Base-by-base conservation (phyloP, 2,113 vertebrate genomes). In the Tylochromis polylepis region DNA sequence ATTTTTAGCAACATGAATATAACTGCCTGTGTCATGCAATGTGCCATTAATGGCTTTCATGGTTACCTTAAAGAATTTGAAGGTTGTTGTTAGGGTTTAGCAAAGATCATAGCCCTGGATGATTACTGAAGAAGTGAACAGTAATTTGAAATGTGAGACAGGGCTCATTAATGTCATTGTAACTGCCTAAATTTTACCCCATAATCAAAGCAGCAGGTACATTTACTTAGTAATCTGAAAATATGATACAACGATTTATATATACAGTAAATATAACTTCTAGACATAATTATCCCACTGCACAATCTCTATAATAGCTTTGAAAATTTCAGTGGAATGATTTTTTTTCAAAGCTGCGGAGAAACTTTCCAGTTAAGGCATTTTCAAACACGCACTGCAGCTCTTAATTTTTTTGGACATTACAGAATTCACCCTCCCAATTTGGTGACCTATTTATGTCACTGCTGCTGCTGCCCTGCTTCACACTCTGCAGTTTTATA, bases 241-340 rank as follows among this genome's bases (percentile, higher is more conserved):
- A 11, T 82, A 0, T 62, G 43, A 59, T 27, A 43, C 59, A 81
- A 22, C 5, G 0, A 58, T 22, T 22, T 56, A 56, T 22, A 56
- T 55, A 51, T 49, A 49, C 5, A 49, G 10, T n/a, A 77, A 51
- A 51, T 31, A 31, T 2, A 12, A 51, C 43, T 77, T 77, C 27
- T 2, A 77, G 18, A 53, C 4, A 0, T 51, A 34, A 77, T 34
- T 34, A 49, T 53, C 18, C 27, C 46, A 2, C 3, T 0, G 6
- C 49, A n/a, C 18, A 77, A n/a, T 77, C 72, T 53, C 27, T 6
- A 8, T 49, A 81, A 62, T 20, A n/a, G 53, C 0, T 65, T 12
- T 22, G 29, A 43, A 51, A 65, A 65, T n/a, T 38, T 80, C 29
- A 9, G 27, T 79, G 29, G 8, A 55, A n/a, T 43, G 2, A 59